A percentile compares a stretch with the other conserved stretches of the same genome.
These are phyloP conservation scores for Myotis brandtii DNA, from an alignment of 2,113 vertebrate genomes.

Conservation along the genomic window DNA sequence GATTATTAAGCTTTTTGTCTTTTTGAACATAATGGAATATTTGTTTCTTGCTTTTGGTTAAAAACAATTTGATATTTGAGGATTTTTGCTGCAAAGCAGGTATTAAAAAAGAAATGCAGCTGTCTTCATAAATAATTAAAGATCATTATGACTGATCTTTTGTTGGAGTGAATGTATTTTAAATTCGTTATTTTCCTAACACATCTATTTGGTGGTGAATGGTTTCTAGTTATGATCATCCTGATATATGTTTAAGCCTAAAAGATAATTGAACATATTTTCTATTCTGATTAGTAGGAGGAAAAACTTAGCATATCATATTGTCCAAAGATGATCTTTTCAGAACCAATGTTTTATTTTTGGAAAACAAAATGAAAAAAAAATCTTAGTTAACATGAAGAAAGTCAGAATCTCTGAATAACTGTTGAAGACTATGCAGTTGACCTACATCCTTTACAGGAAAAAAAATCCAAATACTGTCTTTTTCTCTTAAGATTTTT, in stretches of 20 bases:
- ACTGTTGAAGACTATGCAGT: background rate
- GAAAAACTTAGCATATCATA: background rate
- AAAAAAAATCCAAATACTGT: background rate
- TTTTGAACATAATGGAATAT: constrained; percentile 57
- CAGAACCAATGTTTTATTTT: background rate
- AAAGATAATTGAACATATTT: constrained; percentile 17
- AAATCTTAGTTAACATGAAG: constrained; percentile 24
- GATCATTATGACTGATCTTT: constrained; percentile 45
- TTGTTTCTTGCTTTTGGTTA: constrained; percentile 32
- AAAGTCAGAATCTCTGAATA: background rate
- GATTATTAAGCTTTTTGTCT: constrained; percentile 53
- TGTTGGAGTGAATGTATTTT: constrained; percentile 44
- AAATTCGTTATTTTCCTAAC: constrained; percentile 50
- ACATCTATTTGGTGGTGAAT: constrained; percentile 38
- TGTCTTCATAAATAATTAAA: constrained; percentile 65
- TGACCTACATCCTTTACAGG: background rate
- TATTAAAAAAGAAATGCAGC: constrained; percentile 62
- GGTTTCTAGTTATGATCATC: constrained; percentile 22
- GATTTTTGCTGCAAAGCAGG: constrained; percentile 38
- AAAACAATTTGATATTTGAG: constrained; percentile 62
- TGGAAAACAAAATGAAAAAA: constrained; percentile 3
- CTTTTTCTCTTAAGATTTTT: background rate
- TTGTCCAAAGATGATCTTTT: constrained; percentile 25
- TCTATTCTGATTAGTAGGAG: constrained; percentile 35
- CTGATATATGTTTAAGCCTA: constrained; percentile 28